Conservation (phyloP, 2,888 invertebrate genomes). For the Gibbula magus region DNA sequence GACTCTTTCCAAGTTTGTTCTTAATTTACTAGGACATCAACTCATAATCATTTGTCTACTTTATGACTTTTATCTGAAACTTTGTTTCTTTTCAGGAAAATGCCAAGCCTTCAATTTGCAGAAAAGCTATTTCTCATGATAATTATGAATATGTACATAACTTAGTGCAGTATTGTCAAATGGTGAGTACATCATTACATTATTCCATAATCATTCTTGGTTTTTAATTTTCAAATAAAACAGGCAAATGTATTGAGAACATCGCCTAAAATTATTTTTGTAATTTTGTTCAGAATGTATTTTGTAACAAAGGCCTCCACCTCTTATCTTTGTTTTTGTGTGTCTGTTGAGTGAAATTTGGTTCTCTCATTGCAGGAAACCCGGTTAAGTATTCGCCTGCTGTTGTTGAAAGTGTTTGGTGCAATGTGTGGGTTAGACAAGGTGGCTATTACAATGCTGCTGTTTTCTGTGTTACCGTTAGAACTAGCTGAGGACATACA, state of each 20-base stretch:
- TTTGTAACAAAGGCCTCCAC: too few relatives aligned
- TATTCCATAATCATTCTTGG: too few relatives aligned
- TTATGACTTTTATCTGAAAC: too few relatives aligned
- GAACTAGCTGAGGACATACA: conserved; percentile 86
- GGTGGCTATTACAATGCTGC: conserved; percentile 86
- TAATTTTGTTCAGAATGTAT: too few relatives aligned
- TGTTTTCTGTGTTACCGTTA: conserved; percentile 91
- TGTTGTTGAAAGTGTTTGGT: conserved; percentile 89
- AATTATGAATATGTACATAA: conserved; percentile 89
- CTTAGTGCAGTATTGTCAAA: conserved; percentile 94
- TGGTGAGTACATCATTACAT: conserved; percentile 82
- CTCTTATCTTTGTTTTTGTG: too few relatives aligned
- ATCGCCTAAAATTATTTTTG: too few relatives aligned
- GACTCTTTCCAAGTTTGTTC: too few relatives aligned
- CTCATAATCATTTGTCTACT: too few relatives aligned
- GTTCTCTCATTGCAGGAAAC: conserved; percentile 64
- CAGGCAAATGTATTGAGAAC: too few relatives aligned
- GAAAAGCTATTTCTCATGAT: conserved; percentile 88
- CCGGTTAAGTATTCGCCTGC: conserved; percentile 78
- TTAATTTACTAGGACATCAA: too few relatives aligned
- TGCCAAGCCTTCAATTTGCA: conserved; percentile 91
- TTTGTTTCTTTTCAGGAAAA: conserved; percentile 82
- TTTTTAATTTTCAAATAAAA: too few relatives aligned
- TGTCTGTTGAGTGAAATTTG: background rate
- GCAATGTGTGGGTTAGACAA: conserved; percentile 90